Evolutionary conservation across 2,888 invertebrate genomes (phyloP), one percentile per base, ranked within the genome.

Genomic region (Neoscelio sp.): DNA sequence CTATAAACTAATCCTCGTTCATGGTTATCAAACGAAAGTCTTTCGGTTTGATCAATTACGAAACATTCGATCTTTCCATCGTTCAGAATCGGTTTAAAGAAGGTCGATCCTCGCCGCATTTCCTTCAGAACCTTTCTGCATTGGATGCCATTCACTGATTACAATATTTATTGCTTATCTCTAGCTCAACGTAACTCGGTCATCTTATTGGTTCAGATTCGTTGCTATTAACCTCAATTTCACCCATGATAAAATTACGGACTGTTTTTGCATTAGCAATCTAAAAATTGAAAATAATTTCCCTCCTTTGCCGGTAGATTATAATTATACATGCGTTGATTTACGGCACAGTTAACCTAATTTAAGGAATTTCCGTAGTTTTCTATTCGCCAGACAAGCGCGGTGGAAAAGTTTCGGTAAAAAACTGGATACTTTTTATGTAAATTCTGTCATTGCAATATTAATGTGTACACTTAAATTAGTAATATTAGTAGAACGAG

Each of bases 221-320:
- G 15, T 54, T 26, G 20, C 64, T 58, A 58, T 78, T 78, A 78
- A 68, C 78, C 78, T 68, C 54, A 68, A 78, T 74, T 78, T 68
- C 52, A 52, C 74, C 18, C 12, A 17, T 23, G 64, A 30, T 44
- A 48, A 64, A 74, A 70, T 70, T 46, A 70, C 48, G n/a, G 30
- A 48, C 56, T 48, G 46, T 56, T 70, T 42, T 56, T 50, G n/a
- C n/a, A 7, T 20, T 18, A 17, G 13, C 8, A 52, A 44, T 17
- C 17, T 50, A 48, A 74, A 75, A 67, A 64, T 54, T 28, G 44
- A 30, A 46, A 71, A 67, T 40, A 10, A 62, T 68, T 75, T 68
- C 54, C 35, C 46, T 18, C n/a, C 42, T 42, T 42, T 42, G 17
- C 42, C 18, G 2, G 17, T 33, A 52, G 35, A 46, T 15, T 17